Evolutionary conservation across 2,888 invertebrate species (phyloP).

Genomic region (Endomychus coccineus): DNA sequence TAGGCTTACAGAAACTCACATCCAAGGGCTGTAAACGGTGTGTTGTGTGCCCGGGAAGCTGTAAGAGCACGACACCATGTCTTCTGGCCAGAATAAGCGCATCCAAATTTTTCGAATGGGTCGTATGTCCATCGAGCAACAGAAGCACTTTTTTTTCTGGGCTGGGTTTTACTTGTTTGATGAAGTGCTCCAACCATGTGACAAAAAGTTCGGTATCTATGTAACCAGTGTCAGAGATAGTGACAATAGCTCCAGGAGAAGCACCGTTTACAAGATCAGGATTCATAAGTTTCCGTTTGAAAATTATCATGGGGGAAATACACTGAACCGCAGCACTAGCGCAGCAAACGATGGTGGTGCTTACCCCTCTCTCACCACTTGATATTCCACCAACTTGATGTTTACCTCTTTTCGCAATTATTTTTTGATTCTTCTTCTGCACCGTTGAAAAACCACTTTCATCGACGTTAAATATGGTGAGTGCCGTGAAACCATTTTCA

Average conservation of each 20-base stretch:
- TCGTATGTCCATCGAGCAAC: constrained; percentile 28
- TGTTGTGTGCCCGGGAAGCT: constrained; percentile 25
- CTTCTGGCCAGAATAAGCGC: constrained; percentile 20
- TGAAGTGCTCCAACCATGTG: constrained; percentile 30
- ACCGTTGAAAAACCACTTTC: constrained; percentile 21
- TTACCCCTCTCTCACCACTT: no score
- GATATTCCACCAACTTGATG: constrained; percentile 20
- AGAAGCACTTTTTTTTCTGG: constrained; percentile 23
- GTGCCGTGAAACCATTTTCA: constrained; percentile 19
- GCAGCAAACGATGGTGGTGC: constrained; percentile 23
- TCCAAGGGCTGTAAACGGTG: constrained; percentile 27
- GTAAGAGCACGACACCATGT: constrained; percentile 25
- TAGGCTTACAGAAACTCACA: constrained; percentile 23
- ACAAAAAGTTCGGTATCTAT: constrained; percentile 25
- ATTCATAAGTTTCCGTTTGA: constrained; percentile 19
- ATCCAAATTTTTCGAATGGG: constrained; percentile 26
- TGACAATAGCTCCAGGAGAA: constrained; percentile 15
- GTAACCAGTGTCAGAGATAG: constrained; percentile 22
- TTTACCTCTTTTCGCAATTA: constrained; percentile 20
- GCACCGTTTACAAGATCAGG: constrained; percentile 19
- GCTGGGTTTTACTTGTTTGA: constrained; percentile 28
- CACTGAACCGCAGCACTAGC: constrained; percentile 21
- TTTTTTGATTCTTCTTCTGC: constrained; percentile 19
- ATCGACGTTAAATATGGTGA: constrained; percentile 22
- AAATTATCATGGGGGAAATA: constrained; percentile 26